Evolutionary conservation across 1,140 invertebrate species (phyloP), one percentile per base, ranked within the genome.

Genomic region (Ips nitidus): DNA sequence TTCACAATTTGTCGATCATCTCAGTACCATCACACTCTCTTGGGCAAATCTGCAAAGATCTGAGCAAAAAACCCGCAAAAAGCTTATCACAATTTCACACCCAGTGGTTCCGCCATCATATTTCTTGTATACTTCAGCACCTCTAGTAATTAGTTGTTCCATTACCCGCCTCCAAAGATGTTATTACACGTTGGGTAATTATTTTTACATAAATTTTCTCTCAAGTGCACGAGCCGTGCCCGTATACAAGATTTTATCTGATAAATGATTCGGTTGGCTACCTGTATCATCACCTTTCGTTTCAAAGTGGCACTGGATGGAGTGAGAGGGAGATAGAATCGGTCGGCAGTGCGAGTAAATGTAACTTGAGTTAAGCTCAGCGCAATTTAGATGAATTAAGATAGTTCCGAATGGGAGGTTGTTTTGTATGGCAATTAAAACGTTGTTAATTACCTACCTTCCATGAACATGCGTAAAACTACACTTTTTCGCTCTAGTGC

Each of bases 371-470:
- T 57, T 41, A 8, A 38, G 41, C 22, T 42, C 42, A 60, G 39
- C 60, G 36, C 60, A 62, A 62, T 62, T 62, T 62, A 62, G 60
- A 62, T 62, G 60, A 62, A 62, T 62, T 62, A 62, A 62, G 60
- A 62, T 62, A 62, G 60, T 62, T 62, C 60, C 60, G 47, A 62
- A 43, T 62, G 60, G 52, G 39, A 8, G 60, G 37, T 52, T 42
- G 22, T 22, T 22, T 52, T 52, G n/a, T 36, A 52, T 52, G 52
- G 52, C n/a, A 8, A 52, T 52, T 52, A 52, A 52, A 22, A 22
- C 22, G 22, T 22, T 22, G 22, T 22, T 22, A 22, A 22, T 22
- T 22, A 22, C 22, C 0, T 22, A 22, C 22, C 22, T 22, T 22
- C 22, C 22, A 22, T 22, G 22, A 22, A 22, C 22, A 0, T 22